Percentiles rank a stretch among this genome's conserved stretches.
phyloP scores from a whole-genome alignment of 2,797 vertebrate species.

The Fundulus diaphanus region DNA sequence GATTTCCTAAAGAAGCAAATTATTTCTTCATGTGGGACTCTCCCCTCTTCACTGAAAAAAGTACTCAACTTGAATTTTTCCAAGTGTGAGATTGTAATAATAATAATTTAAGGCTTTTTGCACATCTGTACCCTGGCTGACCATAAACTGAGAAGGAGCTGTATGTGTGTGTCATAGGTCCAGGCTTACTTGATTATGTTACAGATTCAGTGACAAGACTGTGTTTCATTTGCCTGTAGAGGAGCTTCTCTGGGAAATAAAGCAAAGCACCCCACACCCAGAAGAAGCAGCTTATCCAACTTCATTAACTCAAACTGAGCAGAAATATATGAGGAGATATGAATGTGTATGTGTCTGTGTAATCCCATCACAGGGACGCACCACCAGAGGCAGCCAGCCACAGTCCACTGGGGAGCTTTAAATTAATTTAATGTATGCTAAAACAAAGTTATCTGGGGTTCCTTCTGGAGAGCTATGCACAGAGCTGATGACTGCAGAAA shows the following conservation, averaged over 20 bases:
- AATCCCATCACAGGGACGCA: conserved; percentile 66
- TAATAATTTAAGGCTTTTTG: not conserved
- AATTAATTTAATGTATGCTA: conserved; percentile 57
- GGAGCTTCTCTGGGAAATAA: not conserved
- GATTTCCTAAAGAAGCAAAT: no score
- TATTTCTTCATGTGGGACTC: no score
- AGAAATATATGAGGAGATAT: conserved; percentile 26
- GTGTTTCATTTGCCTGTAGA: not conserved
- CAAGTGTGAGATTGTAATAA: not conserved
- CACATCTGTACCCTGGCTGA: not conserved
- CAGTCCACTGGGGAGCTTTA: conserved; percentile 46
- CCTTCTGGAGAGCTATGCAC: conserved; percentile 43
- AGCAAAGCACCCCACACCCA: not conserved
- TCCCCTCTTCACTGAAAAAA: no score
- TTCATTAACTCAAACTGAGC: conserved; percentile 44
- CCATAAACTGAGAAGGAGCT: not conserved
- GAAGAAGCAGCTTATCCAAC: conserved; percentile 26
- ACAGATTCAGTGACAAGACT: conserved; percentile 14
- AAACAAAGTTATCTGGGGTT: conserved; percentile 51
- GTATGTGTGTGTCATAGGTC: not conserved
- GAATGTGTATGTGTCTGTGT: conserved; percentile 21
- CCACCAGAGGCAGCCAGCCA: conserved; percentile 52
- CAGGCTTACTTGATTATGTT: not conserved
- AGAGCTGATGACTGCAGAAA: conserved; percentile 37
- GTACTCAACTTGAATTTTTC: no score